Evolutionary conservation across 1,140 invertebrate genomes (phyloP), one percentile per base, ranked within the genome.

Genomic region (Melanaphis sacchari): DNA sequence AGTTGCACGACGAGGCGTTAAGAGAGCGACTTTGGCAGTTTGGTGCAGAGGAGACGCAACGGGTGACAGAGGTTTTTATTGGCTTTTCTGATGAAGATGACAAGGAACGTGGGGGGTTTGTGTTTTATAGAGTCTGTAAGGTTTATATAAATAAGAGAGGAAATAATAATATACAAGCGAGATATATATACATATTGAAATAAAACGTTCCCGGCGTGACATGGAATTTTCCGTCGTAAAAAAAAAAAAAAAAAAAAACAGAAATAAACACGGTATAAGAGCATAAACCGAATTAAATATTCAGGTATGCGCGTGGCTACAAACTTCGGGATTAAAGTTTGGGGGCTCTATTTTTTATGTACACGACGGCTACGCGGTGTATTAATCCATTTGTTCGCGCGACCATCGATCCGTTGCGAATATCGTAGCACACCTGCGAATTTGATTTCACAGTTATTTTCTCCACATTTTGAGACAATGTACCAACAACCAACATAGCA

Each of bases 1-100:
- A 91, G 90, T 76, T 66, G 66, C 90, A 91, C 90, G 54, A 54
- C 90, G 90, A 81, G 40, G 66, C 90, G 90, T 91, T 91, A 91
- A 91, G 54, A 91, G 54, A 76, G 40, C 15, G 41, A 76, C 54
- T 91, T 89, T 89, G 24, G 36, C 40, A n/a, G 52, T 40, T 31
- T 38, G 11, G 31, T 26, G 54, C 21, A 21, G 21, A n/a, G 36
- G 4, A n/a, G 21, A 24, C 59, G 59, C 59, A 66, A 31, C 59
- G 49, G 49, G 49, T 40, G n/a, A 59, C 59, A 41, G 90, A 46
- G 59, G 66, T 81, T 92, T 91, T 92, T 92, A 92, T 92, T 92
- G 76, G 59, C 91, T 38, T 46, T 81, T 91, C 90, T 91, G 90
- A 59, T 76, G 59, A 91, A n/a, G 59, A 91, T 81, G 59, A 91